phyloP scores from a whole-genome alignment of 2,888 invertebrate species.

The Helleia helle region DNA sequence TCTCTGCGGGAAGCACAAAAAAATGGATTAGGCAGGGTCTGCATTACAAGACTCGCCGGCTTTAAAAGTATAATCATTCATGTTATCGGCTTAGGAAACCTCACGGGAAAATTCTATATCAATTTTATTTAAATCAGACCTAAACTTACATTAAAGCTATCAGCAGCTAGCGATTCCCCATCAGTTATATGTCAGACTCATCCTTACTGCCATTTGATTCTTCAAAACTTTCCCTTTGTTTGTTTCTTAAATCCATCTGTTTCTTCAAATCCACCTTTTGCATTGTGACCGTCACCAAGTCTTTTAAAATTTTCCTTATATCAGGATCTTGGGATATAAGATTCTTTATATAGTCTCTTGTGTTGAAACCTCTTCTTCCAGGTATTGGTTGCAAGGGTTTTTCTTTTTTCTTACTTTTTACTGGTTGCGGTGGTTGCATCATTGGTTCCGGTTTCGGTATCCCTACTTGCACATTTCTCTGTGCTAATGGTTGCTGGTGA shows the following conservation, averaged over 20 bases:
- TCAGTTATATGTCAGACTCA: too few species aligned
- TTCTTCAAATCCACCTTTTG: constrained; percentile 54
- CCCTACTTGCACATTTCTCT: background rate
- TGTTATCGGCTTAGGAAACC: too few species aligned
- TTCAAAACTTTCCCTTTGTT: background rate
- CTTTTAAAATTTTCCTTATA: constrained; percentile 58
- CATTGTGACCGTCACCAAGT: constrained; percentile 60
- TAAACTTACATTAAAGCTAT: too few species aligned
- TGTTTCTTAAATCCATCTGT: constrained; percentile 27
- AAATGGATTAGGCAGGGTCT: too few species aligned
- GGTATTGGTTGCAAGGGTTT: constrained; percentile 24
- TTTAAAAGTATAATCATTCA: too few species aligned
- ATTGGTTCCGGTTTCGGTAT: background rate
- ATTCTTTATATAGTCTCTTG: constrained; percentile 49
- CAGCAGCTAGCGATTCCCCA: too few species aligned
- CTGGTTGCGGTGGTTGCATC: constrained; percentile 1
- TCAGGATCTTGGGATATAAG: constrained; percentile 53
- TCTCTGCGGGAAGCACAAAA: too few species aligned
- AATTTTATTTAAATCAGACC: too few species aligned
- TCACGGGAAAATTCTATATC: too few species aligned
- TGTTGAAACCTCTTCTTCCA: constrained; percentile 36
- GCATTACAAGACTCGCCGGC: too few species aligned
- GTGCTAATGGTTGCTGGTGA: constrained; percentile 13
- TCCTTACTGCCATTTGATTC: background rate
- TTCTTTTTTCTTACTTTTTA: constrained; percentile 12